Conservation (phyloP, 2,797 vertebrate genomes). For the Fringilla coelebs region DNA sequence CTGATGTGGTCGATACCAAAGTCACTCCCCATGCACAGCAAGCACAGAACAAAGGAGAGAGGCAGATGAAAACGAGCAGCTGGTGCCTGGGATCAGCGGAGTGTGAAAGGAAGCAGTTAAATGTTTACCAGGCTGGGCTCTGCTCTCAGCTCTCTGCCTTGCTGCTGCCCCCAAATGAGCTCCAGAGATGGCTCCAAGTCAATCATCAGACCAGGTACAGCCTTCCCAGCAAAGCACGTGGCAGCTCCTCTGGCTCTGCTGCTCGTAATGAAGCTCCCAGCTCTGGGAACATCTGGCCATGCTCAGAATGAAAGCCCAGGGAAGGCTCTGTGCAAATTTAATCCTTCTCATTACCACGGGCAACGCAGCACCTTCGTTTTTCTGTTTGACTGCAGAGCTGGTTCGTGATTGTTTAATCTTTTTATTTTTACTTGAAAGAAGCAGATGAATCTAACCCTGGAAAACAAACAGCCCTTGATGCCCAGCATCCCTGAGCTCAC, state of each 20-base stretch:
- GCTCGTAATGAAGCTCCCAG: background rate
- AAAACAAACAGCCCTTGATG: slow-evolving; percentile 46
- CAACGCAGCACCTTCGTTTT: background rate
- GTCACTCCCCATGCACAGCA: background rate
- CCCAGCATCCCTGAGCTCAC: background rate
- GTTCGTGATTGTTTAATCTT: background rate
- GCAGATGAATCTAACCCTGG: background rate
- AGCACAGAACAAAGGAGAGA: background rate
- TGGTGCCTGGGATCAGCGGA: background rate
- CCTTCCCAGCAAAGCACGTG: fast-evolving
- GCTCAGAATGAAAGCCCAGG: background rate
- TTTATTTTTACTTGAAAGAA: slow-evolving; percentile 36
- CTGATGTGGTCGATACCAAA: background rate
- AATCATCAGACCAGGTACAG: background rate
- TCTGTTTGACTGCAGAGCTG: slow-evolving; percentile 6
- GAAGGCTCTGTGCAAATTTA: background rate
- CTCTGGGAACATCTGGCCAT: background rate
- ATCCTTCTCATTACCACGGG: background rate
- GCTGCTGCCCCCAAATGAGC: background rate
- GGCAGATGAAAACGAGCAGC: background rate
- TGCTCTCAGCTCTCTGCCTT: background rate
- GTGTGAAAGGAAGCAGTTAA: background rate
- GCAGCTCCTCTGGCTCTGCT: background rate
- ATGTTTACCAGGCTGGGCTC: background rate
- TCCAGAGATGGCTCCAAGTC: background rate